Base-by-base conservation (phyloP, 2,888 invertebrate genomes). In the Drosophila rellima region DNA sequence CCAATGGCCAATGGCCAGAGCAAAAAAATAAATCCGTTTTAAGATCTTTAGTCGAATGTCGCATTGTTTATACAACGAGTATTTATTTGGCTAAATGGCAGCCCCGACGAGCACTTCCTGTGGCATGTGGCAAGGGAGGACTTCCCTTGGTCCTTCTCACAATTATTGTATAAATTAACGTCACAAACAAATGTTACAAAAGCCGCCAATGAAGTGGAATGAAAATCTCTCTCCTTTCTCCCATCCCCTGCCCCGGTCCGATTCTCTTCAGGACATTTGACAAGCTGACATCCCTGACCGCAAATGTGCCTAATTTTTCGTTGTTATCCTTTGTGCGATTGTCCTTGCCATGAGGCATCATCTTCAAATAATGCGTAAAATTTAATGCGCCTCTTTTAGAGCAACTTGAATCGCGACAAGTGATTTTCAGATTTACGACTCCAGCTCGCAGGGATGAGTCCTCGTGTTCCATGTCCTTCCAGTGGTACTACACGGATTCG, bases 121-220 rank as follows among this genome's bases (percentile, higher is more conserved):
- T 26, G 29, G 29, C 6, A 3, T 26, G 26, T 26, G 26, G 26
- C 26, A 10, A 13, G 35, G 20, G 18, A 18, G n/a, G 7, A 18
- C 35, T 68, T 67, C 64, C 57, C 65, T 61, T 70, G 69, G 66
- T 81, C 72, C 68, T 76, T 87, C 80, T 76, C 90, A 80, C 91
- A 90, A 91, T 91, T 90, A 91, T 91, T 91, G 91, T 91, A 91
- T 91, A 91, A 91, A 91, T 91, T 91, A 92, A 92, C 91, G 92
- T 92, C 92, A 92, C 88, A 90, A 92, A 91, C 92, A 92, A 92
- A 92, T 92, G 92, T 92, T 92, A 91, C 92, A 90, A 92, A 92
- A 91, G 92, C 89, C 91, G 89, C 91, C 92, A 92, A 92, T 92
- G 92, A 92, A 91, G 91, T 91, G 92, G 92, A 92, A 92, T 90